Conservation (phyloP, 2,888 invertebrate genomes). For the Acrobeloides nanus region DNA sequence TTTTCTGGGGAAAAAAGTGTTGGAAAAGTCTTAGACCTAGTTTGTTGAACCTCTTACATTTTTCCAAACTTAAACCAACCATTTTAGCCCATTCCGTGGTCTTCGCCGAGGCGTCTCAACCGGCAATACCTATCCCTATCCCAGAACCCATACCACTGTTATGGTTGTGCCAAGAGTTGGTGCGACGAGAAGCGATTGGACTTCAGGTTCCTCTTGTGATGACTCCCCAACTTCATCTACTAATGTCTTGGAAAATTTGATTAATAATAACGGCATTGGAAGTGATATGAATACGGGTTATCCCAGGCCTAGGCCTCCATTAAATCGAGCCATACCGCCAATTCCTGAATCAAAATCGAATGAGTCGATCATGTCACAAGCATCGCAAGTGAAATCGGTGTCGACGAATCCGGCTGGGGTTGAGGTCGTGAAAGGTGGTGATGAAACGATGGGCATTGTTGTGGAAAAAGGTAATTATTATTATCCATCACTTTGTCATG, state of each 20-base stretch:
- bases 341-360: conserved; percentile 51
- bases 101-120: conserved; percentile 25
- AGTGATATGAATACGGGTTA: conserved; percentile 9
- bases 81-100: conserved; percentile 34
- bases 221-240: conserved; percentile 21
- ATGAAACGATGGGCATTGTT: no score
- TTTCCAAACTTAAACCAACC: no score
- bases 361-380: conserved; percentile 45
- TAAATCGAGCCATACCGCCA: conserved; percentile 51
- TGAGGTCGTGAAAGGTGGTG: no score
- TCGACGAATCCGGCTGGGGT: no score
- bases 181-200: no score
- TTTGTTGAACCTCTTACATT: no score
- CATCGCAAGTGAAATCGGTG: conserved; percentile 7
- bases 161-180: conserved; percentile 39
- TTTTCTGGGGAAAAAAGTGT: no score
- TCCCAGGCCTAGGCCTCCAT: conserved; percentile 42
- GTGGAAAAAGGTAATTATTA: no score
- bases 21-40: no score
- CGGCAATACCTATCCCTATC: conserved; percentile 40
- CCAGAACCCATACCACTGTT: conserved; percentile 45
- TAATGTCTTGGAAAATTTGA: conserved; percentile 3
- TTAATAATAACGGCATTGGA: conserved; percentile 9
- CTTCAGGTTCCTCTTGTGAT: background rate
- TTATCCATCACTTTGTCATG: no score